Conservation (phyloP, 2,888 invertebrate genomes). For the Pristionchus japonicus region DNA sequence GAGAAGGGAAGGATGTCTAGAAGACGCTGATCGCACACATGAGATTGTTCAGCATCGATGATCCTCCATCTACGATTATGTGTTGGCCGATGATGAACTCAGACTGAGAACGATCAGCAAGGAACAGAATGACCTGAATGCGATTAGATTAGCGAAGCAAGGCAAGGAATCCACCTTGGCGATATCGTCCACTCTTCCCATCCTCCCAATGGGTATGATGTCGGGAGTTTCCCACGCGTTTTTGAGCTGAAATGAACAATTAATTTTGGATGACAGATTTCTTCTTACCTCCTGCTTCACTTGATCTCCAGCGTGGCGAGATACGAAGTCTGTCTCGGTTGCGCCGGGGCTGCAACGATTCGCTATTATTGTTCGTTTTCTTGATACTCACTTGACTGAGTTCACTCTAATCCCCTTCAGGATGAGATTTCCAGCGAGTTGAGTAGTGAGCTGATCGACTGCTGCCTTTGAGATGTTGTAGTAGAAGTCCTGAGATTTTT, state of each 20-base stretch:
- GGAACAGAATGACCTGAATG: not conserved
- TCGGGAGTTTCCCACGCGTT: not conserved
- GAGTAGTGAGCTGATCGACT: not conserved
- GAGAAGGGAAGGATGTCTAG: not conserved
- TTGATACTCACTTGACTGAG: not conserved
- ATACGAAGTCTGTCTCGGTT: not conserved
- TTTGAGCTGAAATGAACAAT: not conserved
- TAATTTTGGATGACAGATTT: too few relatives aligned
- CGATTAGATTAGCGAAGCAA: too few relatives aligned
- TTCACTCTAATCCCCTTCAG: not conserved
- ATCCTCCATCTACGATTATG: not conserved
- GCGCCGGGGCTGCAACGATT: not conserved
- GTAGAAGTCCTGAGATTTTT: not conserved
- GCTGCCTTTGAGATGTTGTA: not conserved
- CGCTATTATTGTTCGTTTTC: too few relatives aligned
- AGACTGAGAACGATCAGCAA: slow-evolving; percentile 21
- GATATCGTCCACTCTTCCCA: not conserved
- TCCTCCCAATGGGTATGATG: not conserved
- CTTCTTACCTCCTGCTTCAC: not conserved
- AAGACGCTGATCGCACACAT: not conserved
- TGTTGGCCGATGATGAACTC: not conserved
- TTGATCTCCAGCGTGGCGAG: not conserved
- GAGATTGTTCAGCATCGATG: not conserved
- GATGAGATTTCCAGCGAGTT: not conserved
- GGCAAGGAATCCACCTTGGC: too few relatives aligned